Evolutionary conservation across 2,113 vertebrate genomes (phyloP).

Genomic region (Xenopus laevis): DNA sequence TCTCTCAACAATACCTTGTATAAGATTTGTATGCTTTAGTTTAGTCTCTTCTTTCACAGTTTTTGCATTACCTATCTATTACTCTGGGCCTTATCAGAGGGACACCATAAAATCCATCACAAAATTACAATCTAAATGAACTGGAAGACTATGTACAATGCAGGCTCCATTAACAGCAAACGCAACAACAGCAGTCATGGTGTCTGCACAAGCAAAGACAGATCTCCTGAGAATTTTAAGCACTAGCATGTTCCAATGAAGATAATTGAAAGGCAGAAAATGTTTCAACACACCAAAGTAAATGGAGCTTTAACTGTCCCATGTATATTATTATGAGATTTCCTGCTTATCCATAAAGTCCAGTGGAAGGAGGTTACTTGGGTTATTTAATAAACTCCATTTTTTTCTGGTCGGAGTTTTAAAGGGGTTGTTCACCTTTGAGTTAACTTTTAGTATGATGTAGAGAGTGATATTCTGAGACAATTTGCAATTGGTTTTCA

Average conservation of each 20-base stretch:
- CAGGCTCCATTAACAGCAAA: conserved; percentile 18
- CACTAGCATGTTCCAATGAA: conserved; percentile 15
- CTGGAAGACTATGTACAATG: neutral
- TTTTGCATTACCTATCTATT: conserved; percentile 26
- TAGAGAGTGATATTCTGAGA: no score
- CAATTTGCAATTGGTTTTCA: no score
- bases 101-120: conserved; percentile 14
- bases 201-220: conserved; percentile 26
- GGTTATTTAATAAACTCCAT: no score
- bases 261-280: conserved; percentile 1
- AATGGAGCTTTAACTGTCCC: neutral
- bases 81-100: conserved; percentile 24
- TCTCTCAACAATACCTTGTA: conserved; percentile 6
- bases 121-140: conserved; percentile 35
- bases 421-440: no score
- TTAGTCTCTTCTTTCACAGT: conserved; percentile 21
- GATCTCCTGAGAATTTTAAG: conserved; percentile 20
- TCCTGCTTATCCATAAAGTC: neutral
- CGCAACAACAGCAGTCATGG: conserved; percentile 2
- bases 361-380: no score
- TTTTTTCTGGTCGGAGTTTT: no score
- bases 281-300: conserved; percentile 4
- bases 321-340: conserved; percentile 32
- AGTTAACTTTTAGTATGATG: no score
- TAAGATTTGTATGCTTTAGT: conserved; percentile 19